A percentile compares a stretch with the other conserved stretches of the same genome.
phyloP scores from a whole-genome alignment of 2,113 vertebrate species.

The Pteruthius melanotis region DNA sequence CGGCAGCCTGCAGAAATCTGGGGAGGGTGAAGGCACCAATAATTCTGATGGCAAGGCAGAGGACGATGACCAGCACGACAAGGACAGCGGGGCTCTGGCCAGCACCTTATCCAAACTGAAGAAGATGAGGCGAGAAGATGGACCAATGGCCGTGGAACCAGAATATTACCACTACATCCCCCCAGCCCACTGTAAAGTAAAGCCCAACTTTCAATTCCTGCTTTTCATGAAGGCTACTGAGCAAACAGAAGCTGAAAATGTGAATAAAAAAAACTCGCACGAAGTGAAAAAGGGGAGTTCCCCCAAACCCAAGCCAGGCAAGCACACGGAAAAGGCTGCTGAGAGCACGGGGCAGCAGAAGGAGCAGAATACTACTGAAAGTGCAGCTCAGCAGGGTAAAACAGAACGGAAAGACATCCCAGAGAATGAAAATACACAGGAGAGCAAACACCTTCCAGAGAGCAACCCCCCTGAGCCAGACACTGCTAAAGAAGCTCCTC shows the following conservation, averaged over 20 bases:
- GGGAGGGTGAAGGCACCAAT: slow-evolving; percentile 72
- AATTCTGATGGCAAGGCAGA: slow-evolving; percentile 67
- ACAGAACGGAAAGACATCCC: slow-evolving; percentile 42
- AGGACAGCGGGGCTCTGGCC: slow-evolving; percentile 83
- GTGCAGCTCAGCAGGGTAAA: slow-evolving; percentile 42
- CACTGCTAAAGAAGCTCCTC: slow-evolving; percentile 45
- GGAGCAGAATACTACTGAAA: slow-evolving; percentile 57
- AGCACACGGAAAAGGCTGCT: slow-evolving; percentile 51
- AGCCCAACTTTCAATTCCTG: slow-evolving; percentile 96
- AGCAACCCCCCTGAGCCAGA: not conserved
- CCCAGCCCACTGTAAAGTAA: slow-evolving; percentile 94
- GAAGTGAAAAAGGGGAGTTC: slow-evolving; percentile 69
- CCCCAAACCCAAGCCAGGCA: slow-evolving; percentile 72
- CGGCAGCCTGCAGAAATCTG: slow-evolving; percentile 61
- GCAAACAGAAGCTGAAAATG: slow-evolving; percentile 77
- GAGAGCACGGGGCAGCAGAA: slow-evolving; percentile 35
- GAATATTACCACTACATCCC: slow-evolving; percentile 98
- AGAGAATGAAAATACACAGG: slow-evolving; percentile 26
- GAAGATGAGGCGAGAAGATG: slow-evolving; percentile 94
- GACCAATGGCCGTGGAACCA: slow-evolving; percentile 81
- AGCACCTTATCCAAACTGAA: slow-evolving; percentile 93
- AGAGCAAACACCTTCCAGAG: slow-evolving; percentile 21
- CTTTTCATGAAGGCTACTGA: slow-evolving; percentile 97
- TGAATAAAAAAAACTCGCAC: slow-evolving; percentile 25
- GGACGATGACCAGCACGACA: slow-evolving; percentile 73